These are phyloP conservation scores for Coremacera marginata DNA, from an alignment of 2,888 invertebrate genomes.

Conservation along the genomic window DNA sequence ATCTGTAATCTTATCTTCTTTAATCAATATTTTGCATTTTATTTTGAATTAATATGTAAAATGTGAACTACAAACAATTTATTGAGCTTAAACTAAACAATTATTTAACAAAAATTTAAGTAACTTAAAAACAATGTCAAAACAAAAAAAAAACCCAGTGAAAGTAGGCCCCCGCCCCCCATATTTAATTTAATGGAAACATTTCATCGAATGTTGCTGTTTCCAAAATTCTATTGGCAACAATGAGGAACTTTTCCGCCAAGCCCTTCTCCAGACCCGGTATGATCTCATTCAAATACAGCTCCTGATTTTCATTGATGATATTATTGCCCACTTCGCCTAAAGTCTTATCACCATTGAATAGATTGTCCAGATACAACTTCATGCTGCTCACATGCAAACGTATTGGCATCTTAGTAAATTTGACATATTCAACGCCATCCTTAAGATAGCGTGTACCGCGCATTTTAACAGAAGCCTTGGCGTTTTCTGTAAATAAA, in stretches of 20 bases:
- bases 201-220: constrained; percentile 68
- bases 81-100: background rate
- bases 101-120: background rate
- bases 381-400: constrained; percentile 64
- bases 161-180: too few species aligned
- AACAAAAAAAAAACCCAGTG: too few species aligned
- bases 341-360: constrained; percentile 65
- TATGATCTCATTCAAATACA: constrained; percentile 66
- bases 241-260: constrained; percentile 65
- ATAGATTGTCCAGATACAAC: constrained; percentile 65
- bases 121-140: background rate
- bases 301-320: constrained; percentile 67
- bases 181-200: constrained; percentile 60
- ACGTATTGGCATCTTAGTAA: constrained; percentile 64
- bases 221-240: constrained; percentile 65
- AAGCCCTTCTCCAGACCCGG: constrained; percentile 67
- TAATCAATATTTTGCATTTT: too few species aligned
- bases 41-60: too few species aligned
- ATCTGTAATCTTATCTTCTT: too few species aligned
- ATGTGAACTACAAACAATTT: too few species aligned
- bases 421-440: constrained; percentile 65
- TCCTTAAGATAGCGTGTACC: constrained; percentile 59
- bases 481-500: constrained; percentile 61
- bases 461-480: constrained; percentile 65
- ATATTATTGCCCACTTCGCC: constrained; percentile 67